Evolutionary conservation across 2,113 vertebrate genomes (phyloP).

Genomic region (Eolophus roseicapilla): DNA sequence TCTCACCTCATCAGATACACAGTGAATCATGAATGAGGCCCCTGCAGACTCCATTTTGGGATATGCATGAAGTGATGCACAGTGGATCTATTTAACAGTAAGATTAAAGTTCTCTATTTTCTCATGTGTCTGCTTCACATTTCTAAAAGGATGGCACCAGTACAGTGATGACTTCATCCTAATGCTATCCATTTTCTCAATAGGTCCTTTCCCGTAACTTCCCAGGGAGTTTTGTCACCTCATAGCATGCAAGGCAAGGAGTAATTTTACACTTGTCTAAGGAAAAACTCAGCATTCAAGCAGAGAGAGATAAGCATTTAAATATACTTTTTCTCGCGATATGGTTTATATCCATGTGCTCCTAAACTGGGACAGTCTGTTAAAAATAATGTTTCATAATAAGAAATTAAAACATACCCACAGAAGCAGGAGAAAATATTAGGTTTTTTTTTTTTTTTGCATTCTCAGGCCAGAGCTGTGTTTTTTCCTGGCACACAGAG

Average conservation of each 20-base stretch:
- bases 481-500: too few species aligned
- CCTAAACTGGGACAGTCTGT: not conserved
- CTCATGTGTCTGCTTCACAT: not conserved
- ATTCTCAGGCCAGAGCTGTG: not conserved
- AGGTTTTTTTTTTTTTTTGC: not conserved
- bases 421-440: not conserved
- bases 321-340: not conserved
- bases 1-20: not conserved
- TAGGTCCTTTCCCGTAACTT: not conserved
- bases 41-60: not conserved
- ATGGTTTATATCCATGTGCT: not conserved
- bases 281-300: not conserved
- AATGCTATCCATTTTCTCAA: not conserved
- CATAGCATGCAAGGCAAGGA: not conserved
- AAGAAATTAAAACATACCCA: not conserved
- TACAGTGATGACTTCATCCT: not conserved
- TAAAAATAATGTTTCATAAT: not conserved
- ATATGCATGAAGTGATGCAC: rapidly evolving
- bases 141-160: not conserved
- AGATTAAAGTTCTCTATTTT: not conserved
- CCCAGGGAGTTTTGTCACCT: not conserved
- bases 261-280: not conserved
- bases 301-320: not conserved
- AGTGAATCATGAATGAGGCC: rapidly evolving
- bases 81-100: not conserved